These are phyloP conservation scores for Enteromius trimaculatus DNA, from an alignment of 2,797 vertebrate genomes.

Conservation along the genomic window DNA sequence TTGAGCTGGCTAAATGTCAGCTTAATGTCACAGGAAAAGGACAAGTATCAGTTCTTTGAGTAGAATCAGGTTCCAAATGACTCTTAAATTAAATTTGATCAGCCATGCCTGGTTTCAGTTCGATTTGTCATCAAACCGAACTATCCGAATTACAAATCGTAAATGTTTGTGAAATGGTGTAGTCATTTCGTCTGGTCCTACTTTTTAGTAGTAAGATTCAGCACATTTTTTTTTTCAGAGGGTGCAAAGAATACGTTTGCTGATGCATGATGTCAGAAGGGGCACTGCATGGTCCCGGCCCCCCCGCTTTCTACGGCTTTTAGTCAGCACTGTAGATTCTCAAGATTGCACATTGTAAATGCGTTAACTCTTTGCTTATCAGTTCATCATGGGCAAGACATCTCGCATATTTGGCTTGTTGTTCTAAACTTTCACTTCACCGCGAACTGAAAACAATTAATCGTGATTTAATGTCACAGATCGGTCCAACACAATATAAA, in stretches of 20 bases:
- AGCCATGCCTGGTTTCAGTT: conserved; percentile 57
- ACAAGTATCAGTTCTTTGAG: conserved; percentile 45
- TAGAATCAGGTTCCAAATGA: conserved; percentile 59
- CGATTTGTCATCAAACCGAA: conserved; percentile 73
- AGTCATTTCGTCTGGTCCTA: conserved; percentile 56
- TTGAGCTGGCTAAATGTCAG: conserved; percentile 68
- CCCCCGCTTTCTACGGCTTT: conserved; percentile 38
- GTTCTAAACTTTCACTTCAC: not conserved
- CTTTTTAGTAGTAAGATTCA: conserved; percentile 60
- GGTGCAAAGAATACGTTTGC: conserved; percentile 45
- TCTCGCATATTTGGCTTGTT: not conserved
- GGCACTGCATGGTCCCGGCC: conserved; percentile 60
- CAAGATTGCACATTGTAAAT: conserved; percentile 35
- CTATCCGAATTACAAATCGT: conserved; percentile 60
- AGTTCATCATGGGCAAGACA: not conserved
- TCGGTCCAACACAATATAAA: not conserved
- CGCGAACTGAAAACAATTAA: not conserved
- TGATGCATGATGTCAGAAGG: conserved; percentile 46
- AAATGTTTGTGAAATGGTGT: conserved; percentile 59
- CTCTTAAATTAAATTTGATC: conserved; percentile 61
- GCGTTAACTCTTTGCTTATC: conserved; percentile 3
- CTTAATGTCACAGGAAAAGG: conserved; percentile 64
- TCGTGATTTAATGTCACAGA: not conserved
- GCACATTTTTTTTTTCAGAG: conserved; percentile 54
- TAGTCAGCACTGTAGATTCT: conserved; percentile 51